Percentiles rank a stretch among this genome's conserved stretches.
phyloP scores from a whole-genome alignment of 2,797 vertebrate genomes.

The Lemur catta region DNA sequence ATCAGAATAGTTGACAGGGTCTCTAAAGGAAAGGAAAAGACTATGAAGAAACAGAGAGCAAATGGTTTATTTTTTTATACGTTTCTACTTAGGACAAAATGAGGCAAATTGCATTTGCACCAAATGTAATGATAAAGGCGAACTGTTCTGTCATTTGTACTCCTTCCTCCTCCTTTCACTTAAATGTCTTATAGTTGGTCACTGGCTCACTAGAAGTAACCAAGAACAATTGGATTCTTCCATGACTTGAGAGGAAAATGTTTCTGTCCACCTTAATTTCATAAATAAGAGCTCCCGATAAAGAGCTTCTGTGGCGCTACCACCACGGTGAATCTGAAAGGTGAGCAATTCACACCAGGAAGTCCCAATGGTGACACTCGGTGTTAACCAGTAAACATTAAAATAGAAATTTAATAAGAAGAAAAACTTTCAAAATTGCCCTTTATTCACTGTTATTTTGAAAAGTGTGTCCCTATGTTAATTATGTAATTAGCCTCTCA shows the following conservation, averaged over 20 bases:
- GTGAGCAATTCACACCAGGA: background rate
- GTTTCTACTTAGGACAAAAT: conserved; percentile 14
- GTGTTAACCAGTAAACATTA: background rate
- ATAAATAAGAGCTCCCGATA: background rate
- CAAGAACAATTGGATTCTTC: background rate
- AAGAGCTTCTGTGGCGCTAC: background rate
- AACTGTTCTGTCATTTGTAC: background rate
- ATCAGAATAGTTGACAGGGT: background rate
- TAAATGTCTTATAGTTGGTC: background rate
- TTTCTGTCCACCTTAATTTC: background rate
- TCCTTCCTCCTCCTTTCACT: background rate
- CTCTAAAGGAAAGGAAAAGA: background rate
- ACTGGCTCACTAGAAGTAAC: background rate
- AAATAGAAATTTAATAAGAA: background rate
- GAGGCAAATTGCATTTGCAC: background rate
- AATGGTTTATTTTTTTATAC: background rate
- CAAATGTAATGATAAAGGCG: background rate
- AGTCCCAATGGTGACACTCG: background rate
- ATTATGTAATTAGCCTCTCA: background rate
- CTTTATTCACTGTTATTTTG: background rate
- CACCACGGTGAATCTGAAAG: background rate
- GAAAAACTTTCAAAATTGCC: background rate
- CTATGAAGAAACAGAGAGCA: background rate
- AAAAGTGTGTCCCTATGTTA: conserved; percentile 10
- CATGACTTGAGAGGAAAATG: background rate